Evolutionary conservation across 2,113 vertebrate species (phyloP).

Genomic region (Rhipidura dahli): DNA sequence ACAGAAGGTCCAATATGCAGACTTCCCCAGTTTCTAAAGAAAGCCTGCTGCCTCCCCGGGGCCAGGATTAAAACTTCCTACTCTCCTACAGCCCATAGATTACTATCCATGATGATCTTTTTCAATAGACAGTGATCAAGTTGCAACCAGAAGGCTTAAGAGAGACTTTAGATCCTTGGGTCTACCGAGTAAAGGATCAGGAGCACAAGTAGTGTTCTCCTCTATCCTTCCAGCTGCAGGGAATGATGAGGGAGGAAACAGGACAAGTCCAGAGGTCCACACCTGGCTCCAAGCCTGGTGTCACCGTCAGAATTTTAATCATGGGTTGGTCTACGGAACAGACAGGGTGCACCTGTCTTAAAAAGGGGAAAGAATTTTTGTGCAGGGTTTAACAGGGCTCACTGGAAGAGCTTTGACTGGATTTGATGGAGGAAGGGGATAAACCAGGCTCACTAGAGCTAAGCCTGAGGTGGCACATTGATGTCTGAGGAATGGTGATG

Average conservation of each 20-base stretch:
- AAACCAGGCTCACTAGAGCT: background rate
- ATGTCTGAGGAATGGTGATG: background rate
- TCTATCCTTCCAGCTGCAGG: background rate
- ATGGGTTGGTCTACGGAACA: background rate
- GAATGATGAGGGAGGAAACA: background rate
- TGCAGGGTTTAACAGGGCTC: background rate
- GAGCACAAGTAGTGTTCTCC: background rate
- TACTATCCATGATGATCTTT: background rate
- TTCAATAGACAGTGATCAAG: background rate
- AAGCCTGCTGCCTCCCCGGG: background rate
- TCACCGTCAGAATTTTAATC: background rate
- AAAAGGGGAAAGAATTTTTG: background rate
- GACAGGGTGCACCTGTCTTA: background rate
- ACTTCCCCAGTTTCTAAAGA: background rate
- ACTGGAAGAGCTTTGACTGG: background rate
- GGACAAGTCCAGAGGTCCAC: background rate
- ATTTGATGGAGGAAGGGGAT: background rate
- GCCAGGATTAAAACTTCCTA: background rate
- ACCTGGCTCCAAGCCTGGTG: background rate
- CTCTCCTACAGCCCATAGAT: accelerated
- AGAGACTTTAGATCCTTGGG: background rate
- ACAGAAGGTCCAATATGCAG: background rate
- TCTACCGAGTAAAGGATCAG: background rate
- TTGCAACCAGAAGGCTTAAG: background rate
- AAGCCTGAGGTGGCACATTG: accelerated